Conservation (phyloP, 2,113 vertebrate genomes). For the Turnix velox region DNA sequence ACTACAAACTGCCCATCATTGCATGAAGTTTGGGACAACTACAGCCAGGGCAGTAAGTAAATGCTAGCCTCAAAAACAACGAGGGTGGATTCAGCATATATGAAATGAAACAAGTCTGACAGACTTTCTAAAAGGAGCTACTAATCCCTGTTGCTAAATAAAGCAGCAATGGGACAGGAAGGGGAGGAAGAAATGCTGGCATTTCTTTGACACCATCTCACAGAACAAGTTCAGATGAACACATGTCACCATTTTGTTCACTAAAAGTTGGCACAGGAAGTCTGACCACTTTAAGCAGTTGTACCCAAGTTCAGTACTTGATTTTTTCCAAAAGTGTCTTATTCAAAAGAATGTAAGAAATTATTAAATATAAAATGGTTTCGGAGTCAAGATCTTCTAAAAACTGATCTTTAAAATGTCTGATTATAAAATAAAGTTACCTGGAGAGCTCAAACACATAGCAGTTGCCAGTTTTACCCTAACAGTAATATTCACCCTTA, state of each 20-base stretch:
- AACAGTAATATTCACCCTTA: neutral
- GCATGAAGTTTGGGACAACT: neutral
- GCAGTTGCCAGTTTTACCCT: neutral
- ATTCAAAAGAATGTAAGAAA: neutral
- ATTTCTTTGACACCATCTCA: conserved; percentile 11
- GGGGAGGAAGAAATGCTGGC: neutral
- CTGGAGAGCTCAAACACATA: neutral
- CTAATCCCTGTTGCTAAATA: conserved; percentile 60
- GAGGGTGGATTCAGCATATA: neutral
- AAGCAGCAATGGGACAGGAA: conserved; percentile 6
- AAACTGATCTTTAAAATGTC: neutral
- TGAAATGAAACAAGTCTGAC: conserved; percentile 14
- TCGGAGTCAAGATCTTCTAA: neutral
- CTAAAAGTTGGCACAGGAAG: neutral
- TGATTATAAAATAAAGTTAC: neutral
- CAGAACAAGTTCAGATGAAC: neutral
- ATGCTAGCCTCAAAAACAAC: neutral
- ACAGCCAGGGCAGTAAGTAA: neutral
- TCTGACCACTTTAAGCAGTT: neutral
- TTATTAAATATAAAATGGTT: neutral
- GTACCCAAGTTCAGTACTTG: neutral
- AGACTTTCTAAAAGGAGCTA: conserved; percentile 38
- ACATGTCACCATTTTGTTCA: neutral
- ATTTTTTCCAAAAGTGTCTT: neutral
- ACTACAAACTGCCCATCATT: neutral